Evolutionary conservation across 1,140 invertebrate species (phyloP).

Genomic region (Melipona quadrifasciata): DNA sequence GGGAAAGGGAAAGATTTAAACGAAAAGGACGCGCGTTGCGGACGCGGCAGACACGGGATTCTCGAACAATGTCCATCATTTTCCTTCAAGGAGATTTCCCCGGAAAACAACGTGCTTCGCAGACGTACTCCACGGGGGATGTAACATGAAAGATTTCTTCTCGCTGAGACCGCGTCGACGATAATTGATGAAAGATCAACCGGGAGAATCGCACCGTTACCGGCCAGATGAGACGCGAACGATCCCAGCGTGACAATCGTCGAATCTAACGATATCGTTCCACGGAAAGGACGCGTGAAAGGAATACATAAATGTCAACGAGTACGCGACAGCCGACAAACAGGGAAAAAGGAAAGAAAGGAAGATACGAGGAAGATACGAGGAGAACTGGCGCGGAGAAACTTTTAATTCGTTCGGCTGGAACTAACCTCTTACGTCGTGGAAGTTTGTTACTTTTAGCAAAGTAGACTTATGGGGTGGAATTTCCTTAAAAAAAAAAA

Average conservation of each 20-base stretch:
- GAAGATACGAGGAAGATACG: not conserved
- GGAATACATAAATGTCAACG: constrained; percentile 9
- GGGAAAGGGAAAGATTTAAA: constrained; percentile 52
- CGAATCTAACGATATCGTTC: not conserved
- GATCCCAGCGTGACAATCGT: not conserved
- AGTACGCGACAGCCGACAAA: too few species aligned
- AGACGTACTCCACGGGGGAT: not conserved
- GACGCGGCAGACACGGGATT: constrained; percentile 36
- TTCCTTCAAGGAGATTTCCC: constrained; percentile 9
- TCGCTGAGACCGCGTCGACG: constrained; percentile 10
- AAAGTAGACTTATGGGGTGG: not conserved
- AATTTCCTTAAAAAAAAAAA: constrained; percentile 14
- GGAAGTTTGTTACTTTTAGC: not conserved
- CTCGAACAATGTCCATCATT: constrained; percentile 13
- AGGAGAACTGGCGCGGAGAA: not conserved
- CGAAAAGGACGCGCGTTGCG: constrained; percentile 52
- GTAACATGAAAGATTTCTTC: constrained; percentile 19
- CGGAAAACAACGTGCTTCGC: constrained; percentile 23
- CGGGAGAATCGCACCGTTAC: not conserved
- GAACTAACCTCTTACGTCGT: not conserved
- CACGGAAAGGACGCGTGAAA: not conserved
- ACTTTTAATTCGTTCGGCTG: not conserved
- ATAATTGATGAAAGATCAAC: constrained; percentile 46
- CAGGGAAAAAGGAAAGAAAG: too few species aligned
- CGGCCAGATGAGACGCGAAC: not conserved